These are phyloP conservation scores for Trogon surrucura DNA, from an alignment of 2,113 vertebrate genomes.

Conservation along the genomic window DNA sequence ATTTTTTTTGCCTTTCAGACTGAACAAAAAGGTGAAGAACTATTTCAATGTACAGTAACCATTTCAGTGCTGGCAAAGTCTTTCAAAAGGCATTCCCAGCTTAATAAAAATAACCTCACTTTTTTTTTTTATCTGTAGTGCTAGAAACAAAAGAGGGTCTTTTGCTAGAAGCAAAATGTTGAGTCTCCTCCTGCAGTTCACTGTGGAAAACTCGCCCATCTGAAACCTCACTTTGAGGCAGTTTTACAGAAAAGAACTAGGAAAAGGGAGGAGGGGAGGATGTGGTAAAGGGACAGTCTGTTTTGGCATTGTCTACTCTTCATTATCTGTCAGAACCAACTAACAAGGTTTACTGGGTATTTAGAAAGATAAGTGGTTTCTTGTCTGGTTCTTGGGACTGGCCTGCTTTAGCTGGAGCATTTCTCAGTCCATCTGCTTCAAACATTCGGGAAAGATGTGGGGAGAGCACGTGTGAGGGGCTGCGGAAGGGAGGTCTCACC, in stretches of 20 bases:
- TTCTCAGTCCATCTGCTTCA: neutral
- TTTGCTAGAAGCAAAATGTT: neutral
- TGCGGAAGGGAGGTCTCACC: too few species aligned
- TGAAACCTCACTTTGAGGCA: neutral
- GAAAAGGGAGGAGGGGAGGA: neutral
- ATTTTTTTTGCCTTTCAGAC: slow-evolving; percentile 51
- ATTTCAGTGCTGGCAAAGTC: neutral
- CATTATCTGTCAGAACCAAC: neutral
- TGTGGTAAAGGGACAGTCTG: neutral
- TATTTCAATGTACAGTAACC: slow-evolving; percentile 33
- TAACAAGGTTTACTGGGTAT: neutral
- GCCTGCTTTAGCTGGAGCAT: neutral
- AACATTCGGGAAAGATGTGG: neutral
- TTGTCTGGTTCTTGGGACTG: neutral
- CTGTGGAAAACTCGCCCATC: neutral
- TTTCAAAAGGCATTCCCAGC: neutral
- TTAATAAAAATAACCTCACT: neutral
- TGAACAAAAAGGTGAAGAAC: slow-evolving; percentile 61
- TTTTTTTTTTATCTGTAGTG: neutral
- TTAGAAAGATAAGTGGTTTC: neutral
- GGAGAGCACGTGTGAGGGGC: neutral
- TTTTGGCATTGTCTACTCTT: neutral
- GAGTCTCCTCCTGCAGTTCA: neutral
- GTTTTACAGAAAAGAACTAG: neutral
- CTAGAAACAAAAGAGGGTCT: neutral